Base-by-base conservation (phyloP, 2,797 vertebrate genomes). In the Chrysocyon brachyurus region DNA sequence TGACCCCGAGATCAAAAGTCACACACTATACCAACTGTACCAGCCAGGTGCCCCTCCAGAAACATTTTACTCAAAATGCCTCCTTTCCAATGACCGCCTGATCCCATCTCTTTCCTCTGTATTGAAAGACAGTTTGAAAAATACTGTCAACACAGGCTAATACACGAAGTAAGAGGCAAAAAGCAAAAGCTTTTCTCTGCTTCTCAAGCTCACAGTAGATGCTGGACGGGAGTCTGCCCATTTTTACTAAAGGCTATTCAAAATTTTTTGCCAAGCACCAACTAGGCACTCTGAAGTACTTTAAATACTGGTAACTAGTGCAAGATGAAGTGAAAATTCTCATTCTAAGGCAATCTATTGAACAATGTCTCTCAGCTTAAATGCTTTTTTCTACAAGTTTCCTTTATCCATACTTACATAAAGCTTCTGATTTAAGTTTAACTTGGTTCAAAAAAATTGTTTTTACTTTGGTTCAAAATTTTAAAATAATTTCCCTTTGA, bases 341-440 rank as follows among this genome's bases (percentile, higher is more conserved):
- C 17, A 64, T 75, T 90, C 68, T 56, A 59, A 91, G 56, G 49
- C 33, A 33, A 70, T 54, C 46, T 82, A 85, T 54, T 46, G 36
- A 93, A 90, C 26, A 77, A 70, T 9, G 46, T 57, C 73, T 96
- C 84, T 96, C 82, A 61, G 49, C 31, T 64, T 72, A 61, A 91
- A 93, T 56, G 66, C 28, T 63, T 86, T 86, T 72, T 75, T 77
- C 28, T 81, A 15, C 28, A 81, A 59, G 22, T 78, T 75, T 85
- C 63, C 87, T 83, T 68, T 40, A 84, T 75, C 33, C 57, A 64
- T 46, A 94, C 10, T 24, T 78, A 33, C 0, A 49, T 16, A 40
- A 73, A 68, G 26, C 57, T 91, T 97, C n/a, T 26, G 7, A 90
- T 49, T 73, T 82, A 86, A 78, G 31, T 92, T 90, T 75, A 81